Evolutionary conservation across 2,888 invertebrate species (phyloP), one percentile per base, ranked within the genome.

Genomic region (Erebia aethiops): DNA sequence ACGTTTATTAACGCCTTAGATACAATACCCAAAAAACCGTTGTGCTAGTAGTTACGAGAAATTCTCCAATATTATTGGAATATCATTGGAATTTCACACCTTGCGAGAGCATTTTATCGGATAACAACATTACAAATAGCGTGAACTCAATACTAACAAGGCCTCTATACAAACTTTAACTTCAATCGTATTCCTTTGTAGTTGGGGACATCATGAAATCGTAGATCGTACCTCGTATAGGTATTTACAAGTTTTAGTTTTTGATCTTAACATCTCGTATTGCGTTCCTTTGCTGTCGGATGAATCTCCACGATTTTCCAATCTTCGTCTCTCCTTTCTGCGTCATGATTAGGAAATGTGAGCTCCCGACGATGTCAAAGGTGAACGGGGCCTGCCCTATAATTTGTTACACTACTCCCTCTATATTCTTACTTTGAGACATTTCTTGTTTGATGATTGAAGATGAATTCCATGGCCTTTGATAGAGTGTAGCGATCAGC

Each of bases 331-430:
- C 73, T 70, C 75, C 76, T 75, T 76, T 75, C 75, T 70, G 68
- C 72, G 73, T 64, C 72, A 70, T 75, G 76, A 76, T 76, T 76
- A 75, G 74, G 75, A 76, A 75, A 76, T 72, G 75, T 69, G 75
- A 76, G 67, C 67, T 56, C 54, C 54, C 72, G 74, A 67, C 72
- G 74, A 67, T 71, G 74, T 72, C 74, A 75, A 74, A 76, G 72
- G 73, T 69, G 72, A 70, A 73, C 57, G 56, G 66, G 65, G 61
- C 46, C 67, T 52, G 26, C 26, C 63, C 68, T 67, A 64, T 72
- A 62, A 71, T 73, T 73, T 71, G 65, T 67, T 69, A 63, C 72
- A 49, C 64, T 52, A 26, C 54, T 57, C 66, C 46, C 61, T 35
- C 26, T 52, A 58, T 18, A 57, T 69, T 49, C 67, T 69, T 71